Evolutionary conservation across 2,797 vertebrate genomes (phyloP), one percentile per base, ranked within the genome.

Genomic region (Adrianichthys oophorus): DNA sequence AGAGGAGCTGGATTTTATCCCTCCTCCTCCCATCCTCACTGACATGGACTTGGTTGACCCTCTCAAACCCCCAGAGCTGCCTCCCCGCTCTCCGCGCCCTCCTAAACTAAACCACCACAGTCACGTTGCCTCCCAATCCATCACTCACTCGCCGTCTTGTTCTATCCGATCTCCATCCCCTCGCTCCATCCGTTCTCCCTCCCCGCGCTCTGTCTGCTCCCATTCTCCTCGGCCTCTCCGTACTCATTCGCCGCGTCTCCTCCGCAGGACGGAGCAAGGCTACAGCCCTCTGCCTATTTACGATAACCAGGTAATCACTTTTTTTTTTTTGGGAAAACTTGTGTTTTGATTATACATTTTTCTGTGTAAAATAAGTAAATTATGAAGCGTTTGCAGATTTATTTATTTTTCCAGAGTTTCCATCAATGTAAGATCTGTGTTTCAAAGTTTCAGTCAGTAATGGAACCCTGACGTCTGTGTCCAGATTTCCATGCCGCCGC

Each of bases 51-150:
- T 88, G 46, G 29, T 87, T 0, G 89, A 91, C 12, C 85, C 90
- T 5, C 14, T 89, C 23, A 91, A 83, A 52, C 85, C 91, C 0
- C 86, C 90, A 0, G 87, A 92, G 58, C 76, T 93, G 52, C 93
- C 92, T 0, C 90, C 89, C 2, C 89, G 90, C 47, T 92, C 92
- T 52, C 89, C 91, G 1, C 84, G 90, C 15, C 86, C 87, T 0
- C 82, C 70, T 4, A 91, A 90, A 60, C 86, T 83, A 17, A 93
- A 93, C 78, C 89, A 92, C 82, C 88, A 90, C 51, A 42, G 76
- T 14, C 80, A 63, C 16, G 18, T 61, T 24, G 59, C 79, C 23
- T 81, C 90, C 61, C 87, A 90, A 56, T 80, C 88, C 41, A 21
- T 72, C 67, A 74, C 89, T 0, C 86, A 90, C 69, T 92, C 91